Percentiles rank a stretch among this genome's conserved stretches.
phyloP scores from a whole-genome alignment of 2,888 invertebrate species.

The Melikaiella ostensackeni region DNA sequence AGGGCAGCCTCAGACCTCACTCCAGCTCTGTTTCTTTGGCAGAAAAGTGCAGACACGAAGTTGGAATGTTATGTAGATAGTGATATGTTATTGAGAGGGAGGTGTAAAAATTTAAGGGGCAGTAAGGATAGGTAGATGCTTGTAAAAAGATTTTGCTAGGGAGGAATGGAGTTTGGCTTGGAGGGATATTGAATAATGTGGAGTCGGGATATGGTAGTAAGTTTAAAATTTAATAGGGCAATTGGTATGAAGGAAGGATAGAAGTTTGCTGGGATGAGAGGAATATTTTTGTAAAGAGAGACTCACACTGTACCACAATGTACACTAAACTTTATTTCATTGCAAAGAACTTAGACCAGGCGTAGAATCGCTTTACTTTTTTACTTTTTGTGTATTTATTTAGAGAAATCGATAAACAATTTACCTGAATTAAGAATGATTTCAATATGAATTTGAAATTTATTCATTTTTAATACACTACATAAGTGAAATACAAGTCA shows the following conservation, averaged over 20 bases:
- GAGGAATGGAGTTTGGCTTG: background rate
- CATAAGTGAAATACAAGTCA: no score
- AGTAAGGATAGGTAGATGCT: background rate
- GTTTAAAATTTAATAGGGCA: background rate
- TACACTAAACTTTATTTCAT: background rate
- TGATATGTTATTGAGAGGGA: conserved; percentile 25
- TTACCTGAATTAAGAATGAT: no score
- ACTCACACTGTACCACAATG: background rate
- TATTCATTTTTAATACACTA: no score
- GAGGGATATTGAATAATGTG: background rate
- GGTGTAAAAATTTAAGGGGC: conserved; percentile 17
- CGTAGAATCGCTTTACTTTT: background rate
- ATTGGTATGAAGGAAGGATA: background rate
- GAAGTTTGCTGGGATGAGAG: background rate
- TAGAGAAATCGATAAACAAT: background rate
- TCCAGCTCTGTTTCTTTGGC: conserved; percentile 2
- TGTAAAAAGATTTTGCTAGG: background rate
- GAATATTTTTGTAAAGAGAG: background rate
- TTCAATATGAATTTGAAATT: no score
- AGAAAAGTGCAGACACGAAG: background rate
- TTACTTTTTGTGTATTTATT: background rate
- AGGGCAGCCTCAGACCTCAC: no score
- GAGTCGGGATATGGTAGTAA: background rate
- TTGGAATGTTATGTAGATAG: conserved; percentile 1
- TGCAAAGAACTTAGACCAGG: background rate